phyloP scores from a whole-genome alignment of 2,113 vertebrate species.

The Neoarius graeffei region DNA sequence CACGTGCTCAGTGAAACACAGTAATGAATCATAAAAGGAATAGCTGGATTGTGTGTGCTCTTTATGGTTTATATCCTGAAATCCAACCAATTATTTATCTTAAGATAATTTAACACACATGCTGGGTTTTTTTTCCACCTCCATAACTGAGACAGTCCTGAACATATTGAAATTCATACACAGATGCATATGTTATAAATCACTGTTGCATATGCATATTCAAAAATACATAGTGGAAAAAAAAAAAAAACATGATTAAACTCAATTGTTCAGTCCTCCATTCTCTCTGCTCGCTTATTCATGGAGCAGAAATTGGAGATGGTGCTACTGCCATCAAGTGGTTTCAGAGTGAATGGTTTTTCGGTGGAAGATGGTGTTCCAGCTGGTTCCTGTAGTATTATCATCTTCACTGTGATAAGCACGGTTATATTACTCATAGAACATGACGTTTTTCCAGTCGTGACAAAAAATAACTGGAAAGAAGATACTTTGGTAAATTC shows the following conservation, averaged over 20 bases:
- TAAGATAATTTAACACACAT: neutral
- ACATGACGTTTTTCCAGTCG: neutral
- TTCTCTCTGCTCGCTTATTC: neutral
- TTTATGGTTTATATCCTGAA: neutral
- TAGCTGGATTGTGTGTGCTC: neutral
- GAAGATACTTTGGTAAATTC: neutral
- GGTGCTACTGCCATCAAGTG: constrained; percentile 64
- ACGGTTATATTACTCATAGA: neutral
- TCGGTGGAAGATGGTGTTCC: neutral
- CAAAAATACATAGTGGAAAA: constrained; percentile 5
- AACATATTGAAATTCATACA: neutral
- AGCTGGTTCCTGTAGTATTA: neutral
- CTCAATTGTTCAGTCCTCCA: neutral
- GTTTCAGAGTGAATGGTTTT: constrained; percentile 4
- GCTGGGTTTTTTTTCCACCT: neutral
- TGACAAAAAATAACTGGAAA: neutral
- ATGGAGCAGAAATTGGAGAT: constrained; percentile 23
- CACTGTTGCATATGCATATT: neutral
- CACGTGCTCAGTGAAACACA: neutral
- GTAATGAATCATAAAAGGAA: neutral
- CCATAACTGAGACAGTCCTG: neutral
- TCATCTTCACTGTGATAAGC: neutral
- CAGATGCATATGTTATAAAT: constrained; percentile 5
- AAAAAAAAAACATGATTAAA: neutral
- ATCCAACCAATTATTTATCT: constrained; percentile 17